These are phyloP conservation scores for Phymastichus coffea DNA, from an alignment of 1,140 invertebrate species.

Conservation along the genomic window DNA sequence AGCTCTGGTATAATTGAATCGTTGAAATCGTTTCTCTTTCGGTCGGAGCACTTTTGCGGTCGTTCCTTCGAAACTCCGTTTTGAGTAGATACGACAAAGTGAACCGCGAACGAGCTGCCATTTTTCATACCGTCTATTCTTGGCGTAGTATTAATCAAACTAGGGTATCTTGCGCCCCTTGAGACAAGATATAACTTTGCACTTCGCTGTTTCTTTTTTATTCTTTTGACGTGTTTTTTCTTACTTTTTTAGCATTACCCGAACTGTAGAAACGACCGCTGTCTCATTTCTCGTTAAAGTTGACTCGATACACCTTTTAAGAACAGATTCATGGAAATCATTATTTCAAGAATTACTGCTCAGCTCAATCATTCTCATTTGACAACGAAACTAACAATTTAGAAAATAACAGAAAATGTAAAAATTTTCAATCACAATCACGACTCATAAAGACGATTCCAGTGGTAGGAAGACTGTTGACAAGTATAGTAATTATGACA, in stretches of 20 bases:
- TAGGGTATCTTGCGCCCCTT: background rate
- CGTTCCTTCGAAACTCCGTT: conserved; percentile 23
- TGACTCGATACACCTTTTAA: background rate
- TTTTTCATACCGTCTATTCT: conserved; percentile 30
- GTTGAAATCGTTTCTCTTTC: background rate
- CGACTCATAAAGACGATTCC: no score
- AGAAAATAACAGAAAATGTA: no score
- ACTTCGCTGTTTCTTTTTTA: background rate
- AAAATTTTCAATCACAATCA: no score
- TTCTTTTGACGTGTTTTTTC: background rate
- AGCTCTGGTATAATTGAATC: no score
- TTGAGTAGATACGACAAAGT: conserved; percentile 16
- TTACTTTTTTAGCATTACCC: background rate
- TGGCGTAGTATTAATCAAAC: conserved; percentile 34
- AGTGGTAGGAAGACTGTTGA: no score
- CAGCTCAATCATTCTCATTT: no score
- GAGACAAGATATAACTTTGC: conserved; percentile 10
- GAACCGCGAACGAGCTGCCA: conserved; percentile 27
- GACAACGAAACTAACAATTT: no score
- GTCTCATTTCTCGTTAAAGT: background rate
- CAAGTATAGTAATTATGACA: no score
- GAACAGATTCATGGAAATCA: no score
- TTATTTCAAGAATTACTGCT: no score
- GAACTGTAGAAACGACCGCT: background rate
- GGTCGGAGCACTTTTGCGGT: conserved; percentile 3